Conservation (phyloP, 2,888 invertebrate species). For the Pollenia griseotomentosa region DNA sequence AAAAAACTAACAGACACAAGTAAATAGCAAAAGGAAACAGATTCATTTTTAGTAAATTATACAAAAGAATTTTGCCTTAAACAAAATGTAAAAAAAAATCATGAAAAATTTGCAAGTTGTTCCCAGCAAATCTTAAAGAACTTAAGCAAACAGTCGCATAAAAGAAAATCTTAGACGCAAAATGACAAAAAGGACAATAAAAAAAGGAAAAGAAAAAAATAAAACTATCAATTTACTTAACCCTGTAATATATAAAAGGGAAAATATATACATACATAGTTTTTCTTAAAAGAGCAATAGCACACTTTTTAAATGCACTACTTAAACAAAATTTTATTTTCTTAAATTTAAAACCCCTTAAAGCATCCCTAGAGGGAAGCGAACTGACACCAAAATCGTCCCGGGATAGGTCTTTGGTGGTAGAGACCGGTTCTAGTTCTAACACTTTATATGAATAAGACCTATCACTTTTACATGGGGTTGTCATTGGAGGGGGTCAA, state of each 20-base stretch:
- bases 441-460: no score
- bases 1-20: constrained; percentile 49
- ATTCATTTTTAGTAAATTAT: constrained; percentile 67
- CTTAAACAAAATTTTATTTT: neutral
- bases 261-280: neutral
- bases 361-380: no score
- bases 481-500: no score
- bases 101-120: neutral
- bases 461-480: no score
- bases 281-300: neutral
- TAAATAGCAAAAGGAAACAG: constrained; percentile 73
- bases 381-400: no score
- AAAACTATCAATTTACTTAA: constrained; percentile 19
- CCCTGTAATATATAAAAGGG: neutral
- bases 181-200: neutral
- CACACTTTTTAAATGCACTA: neutral
- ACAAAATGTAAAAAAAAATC: neutral
- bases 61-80: constrained; percentile 57
- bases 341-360: no score
- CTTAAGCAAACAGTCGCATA: neutral
- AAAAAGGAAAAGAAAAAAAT: neutral
- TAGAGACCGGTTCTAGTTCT: no score
- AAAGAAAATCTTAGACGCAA: constrained; percentile 9
- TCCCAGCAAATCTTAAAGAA: constrained; percentile 10
- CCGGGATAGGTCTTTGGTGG: no score